A percentile compares a stretch with the other conserved stretches of the same genome.
These are phyloP conservation scores for Machimus rusticus DNA, from an alignment of 2,888 invertebrate genomes.

Conservation along the genomic window DNA sequence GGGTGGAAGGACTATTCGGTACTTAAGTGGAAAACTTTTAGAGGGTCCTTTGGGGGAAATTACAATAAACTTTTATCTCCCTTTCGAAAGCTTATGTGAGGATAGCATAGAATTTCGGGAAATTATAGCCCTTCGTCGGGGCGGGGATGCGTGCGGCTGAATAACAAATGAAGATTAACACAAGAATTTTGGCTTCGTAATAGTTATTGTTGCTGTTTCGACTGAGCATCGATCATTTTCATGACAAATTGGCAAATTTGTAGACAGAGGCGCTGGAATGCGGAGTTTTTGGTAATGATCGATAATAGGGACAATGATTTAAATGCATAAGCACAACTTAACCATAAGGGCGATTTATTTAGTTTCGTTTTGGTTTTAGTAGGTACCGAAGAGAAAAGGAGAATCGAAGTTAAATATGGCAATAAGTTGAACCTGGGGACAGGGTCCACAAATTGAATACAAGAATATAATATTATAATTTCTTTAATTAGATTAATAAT, in stretches of 20 bases:
- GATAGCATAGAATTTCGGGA: background rate
- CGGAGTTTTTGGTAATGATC: background rate
- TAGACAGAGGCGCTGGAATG: background rate
- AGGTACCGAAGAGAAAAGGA: too few species aligned
- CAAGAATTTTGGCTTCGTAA: background rate
- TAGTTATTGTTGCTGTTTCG: background rate
- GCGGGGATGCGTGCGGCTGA: background rate
- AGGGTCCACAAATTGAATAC: too few species aligned
- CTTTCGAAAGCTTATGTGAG: background rate
- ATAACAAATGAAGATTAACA: background rate
- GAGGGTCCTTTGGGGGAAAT: constrained; percentile 10
- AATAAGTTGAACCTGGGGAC: too few species aligned
- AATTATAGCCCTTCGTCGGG: background rate
- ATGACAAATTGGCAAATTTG: background rate
- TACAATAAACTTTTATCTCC: background rate
- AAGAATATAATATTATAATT: too few species aligned
- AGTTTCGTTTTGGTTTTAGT: too few species aligned
- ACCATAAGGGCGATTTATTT: background rate
- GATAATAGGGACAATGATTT: background rate
- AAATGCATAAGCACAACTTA: background rate
- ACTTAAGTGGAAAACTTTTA: constrained; percentile 36
- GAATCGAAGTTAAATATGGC: too few species aligned
- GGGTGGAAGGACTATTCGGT: background rate
- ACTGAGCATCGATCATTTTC: background rate
- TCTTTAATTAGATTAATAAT: too few species aligned